Evolutionary conservation across 1,140 invertebrate genomes (phyloP).

Genomic region (Venustaconcha ellipsiformis): DNA sequence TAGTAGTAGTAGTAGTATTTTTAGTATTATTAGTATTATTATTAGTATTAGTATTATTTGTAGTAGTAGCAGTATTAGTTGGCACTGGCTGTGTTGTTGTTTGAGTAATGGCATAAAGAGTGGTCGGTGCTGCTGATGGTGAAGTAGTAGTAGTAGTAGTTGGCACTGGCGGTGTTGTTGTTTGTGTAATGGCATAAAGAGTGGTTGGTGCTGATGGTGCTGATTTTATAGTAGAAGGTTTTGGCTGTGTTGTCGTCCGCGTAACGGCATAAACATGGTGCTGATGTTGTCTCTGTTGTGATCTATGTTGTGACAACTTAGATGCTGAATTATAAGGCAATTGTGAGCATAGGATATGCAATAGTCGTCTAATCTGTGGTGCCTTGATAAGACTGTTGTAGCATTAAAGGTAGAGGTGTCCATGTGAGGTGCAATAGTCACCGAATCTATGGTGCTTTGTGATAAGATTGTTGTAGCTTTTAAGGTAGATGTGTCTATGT

Average conservation of each 20-base stretch:
- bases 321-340: no score
- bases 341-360: no score
- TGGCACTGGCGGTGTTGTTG: neutral
- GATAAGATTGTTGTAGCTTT: neutral
- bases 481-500: neutral
- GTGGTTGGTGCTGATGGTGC: neutral
- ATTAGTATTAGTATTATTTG: no score
- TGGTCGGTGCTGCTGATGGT: neutral
- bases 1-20: no score
- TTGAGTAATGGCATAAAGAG: neutral
- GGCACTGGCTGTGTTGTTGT: constrained; percentile 8
- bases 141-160: neutral
- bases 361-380: no score
- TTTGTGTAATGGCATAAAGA: constrained; percentile 2
- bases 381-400: no score
- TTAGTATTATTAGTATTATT: no score
- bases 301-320: neutral
- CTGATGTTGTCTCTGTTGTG: neutral
- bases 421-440: no score
- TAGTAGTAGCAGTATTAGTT: no score
- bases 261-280: neutral
- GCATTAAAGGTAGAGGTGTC: no score
- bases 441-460: no score
- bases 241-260: constrained; percentile 4
- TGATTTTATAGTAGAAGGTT: neutral